Base-by-base conservation (phyloP, 2,797 vertebrate species). In the Sternotherus odoratus region DNA sequence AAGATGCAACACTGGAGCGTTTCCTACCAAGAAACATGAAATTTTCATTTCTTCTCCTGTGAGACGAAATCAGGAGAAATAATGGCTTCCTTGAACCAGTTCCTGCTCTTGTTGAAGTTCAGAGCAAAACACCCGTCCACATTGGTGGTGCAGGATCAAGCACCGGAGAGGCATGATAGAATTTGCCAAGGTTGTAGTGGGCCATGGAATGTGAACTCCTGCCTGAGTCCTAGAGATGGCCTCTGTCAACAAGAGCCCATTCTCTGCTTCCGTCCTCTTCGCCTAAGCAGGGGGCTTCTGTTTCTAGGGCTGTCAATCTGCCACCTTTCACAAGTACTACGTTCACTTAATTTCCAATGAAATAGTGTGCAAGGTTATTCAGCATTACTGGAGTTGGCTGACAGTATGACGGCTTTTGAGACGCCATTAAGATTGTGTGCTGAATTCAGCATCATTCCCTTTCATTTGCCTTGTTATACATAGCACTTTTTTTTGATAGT, bases 391-490 rank as follows among this genome's bases (percentile, higher is more conserved):
- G 21, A 66, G 80, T 15, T 54, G 50, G 33, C 56, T 88, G 80
- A 15, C 78, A 87, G 84, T 1, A 0, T n/a, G 56, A 87, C 43
- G 49, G 69, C 60, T 95, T 86, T 69, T 36, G 74, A 93, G 82
- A 75, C 79, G 36, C 85, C 0, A 0, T 53, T 85, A 51, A 74
- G 72, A 56, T 56, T 90, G 13, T 0, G 0, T 66, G 48, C 79
- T 82, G 79, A 0, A 0, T 83, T 91, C 0, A 0, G 21, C 77
- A 77, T 0, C 0, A 30, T 23, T 63, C 28, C 26, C n/a, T 39
- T 46, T 89, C 19, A 0, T 60, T 66, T 23, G 30, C 36, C 39
- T 79, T 53, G 48, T 33, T 43, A 57, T 75, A 36, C 56, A 69
- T 7, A 21, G 46, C 48, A 9, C 5, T 1, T 36, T 85, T 13